These are phyloP conservation scores for Trypoxylon attenuatum DNA, from an alignment of 2,888 invertebrate genomes.

Conservation along the genomic window DNA sequence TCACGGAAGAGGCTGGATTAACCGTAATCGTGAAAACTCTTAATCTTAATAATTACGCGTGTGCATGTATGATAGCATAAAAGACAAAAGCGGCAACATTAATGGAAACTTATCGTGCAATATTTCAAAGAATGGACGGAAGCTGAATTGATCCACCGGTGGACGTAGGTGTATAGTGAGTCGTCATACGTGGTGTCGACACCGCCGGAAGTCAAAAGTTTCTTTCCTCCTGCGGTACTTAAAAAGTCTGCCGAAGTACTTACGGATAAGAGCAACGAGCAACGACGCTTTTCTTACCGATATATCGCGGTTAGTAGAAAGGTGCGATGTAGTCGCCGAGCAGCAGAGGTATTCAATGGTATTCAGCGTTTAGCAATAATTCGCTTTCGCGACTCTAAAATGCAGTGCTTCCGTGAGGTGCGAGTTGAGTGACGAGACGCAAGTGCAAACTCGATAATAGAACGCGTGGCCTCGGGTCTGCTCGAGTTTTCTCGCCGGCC, in stretches of 20 bases:
- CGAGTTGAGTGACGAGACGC: constrained; percentile 19
- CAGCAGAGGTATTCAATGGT: constrained; percentile 34
- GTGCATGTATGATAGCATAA: too few relatives aligned
- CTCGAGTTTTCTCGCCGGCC: background rate
- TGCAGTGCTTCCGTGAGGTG: constrained; percentile 47
- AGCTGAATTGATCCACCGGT: background rate
- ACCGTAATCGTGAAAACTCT: background rate
- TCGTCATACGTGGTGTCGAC: background rate
- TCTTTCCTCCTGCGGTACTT: background rate
- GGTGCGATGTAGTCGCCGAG: constrained; percentile 27
- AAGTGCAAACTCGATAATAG: background rate
- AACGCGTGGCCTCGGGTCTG: background rate
- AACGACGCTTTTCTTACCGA: constrained; percentile 45
- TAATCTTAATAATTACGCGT: background rate
- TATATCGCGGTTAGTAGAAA: constrained; percentile 40
- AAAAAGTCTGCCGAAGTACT: constrained; percentile 6
- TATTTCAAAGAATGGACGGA: background rate
- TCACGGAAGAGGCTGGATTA: background rate
- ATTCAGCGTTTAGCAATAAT: constrained; percentile 52
- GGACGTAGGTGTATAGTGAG: background rate
- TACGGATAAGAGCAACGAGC: constrained; percentile 40
- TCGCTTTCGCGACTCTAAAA: constrained; percentile 42
- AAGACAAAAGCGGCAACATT: too few relatives aligned
- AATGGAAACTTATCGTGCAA: background rate
- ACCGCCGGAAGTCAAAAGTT: too few relatives aligned